phyloP scores from a whole-genome alignment of 2,888 invertebrate species.

The Tineola bisselliella region DNA sequence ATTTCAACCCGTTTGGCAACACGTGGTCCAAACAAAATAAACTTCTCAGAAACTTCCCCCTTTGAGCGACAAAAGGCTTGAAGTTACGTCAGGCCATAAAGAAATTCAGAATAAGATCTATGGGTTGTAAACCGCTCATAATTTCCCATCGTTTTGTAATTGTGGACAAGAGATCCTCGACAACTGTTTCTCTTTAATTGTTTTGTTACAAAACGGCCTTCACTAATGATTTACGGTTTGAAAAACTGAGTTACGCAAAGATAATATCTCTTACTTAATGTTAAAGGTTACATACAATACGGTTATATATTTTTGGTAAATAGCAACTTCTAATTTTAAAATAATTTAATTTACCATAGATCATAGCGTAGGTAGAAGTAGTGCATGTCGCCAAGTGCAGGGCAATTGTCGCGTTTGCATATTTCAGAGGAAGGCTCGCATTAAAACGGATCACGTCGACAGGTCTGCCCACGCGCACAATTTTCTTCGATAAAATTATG shows the following conservation, averaged over 20 bases:
- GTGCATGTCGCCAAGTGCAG: constrained; percentile 20
- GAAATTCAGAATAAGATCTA: constrained; percentile 64
- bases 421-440: constrained; percentile 47
- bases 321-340: no score
- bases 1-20: constrained; percentile 53
- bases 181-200: constrained; percentile 52
- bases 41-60: constrained; percentile 18
- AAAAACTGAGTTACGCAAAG: background rate
- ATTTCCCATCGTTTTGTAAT: constrained; percentile 62
- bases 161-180: constrained; percentile 57
- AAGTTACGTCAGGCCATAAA: constrained; percentile 48
- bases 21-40: constrained; percentile 66
- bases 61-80: constrained; percentile 48
- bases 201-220: background rate
- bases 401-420: constrained; percentile 34
- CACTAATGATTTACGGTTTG: constrained; percentile 38
- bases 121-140: constrained; percentile 59
- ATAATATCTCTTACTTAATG: no score
- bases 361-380: constrained; percentile 16
- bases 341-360: background rate
- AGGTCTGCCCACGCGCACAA: constrained; percentile 47
- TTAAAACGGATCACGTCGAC: constrained; percentile 44
- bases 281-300: no score
- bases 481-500: constrained; percentile 60
- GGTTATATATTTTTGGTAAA: no score